Evolutionary conservation across 2,797 vertebrate genomes (phyloP), one percentile per base, ranked within the genome.

Genomic region (Propithecus perrieri): DNA sequence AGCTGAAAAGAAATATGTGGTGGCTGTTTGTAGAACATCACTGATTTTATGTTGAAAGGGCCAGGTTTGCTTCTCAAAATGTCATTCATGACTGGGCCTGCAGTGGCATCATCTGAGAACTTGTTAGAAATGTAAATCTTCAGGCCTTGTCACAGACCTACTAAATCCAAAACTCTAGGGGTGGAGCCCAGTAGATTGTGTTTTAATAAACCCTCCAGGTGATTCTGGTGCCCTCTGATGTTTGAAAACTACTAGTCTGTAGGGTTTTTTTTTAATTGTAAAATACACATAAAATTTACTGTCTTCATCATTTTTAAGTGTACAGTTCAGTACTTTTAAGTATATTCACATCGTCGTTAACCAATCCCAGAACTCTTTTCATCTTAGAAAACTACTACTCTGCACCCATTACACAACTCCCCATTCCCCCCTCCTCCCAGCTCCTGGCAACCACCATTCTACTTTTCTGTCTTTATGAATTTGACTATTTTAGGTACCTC

Each of bases 161-260:
- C 53, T 26, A 38, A 43, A 30, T 79, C 71, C 48, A 35, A 92
- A 85, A 55, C 65, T 67, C 6, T 28, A 69, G 30, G 30, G 17
- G 4, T 24, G 7, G 72, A 63, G 30, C 28, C 85, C 7, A 67
- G 35, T 46, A 57, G 57, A 26, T 5, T 33, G 20, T 61, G 24
- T 84, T 79, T 83, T 90, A 65, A 35, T 84, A 74, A 72, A 14
- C 11, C 35, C 15, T 46, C 79, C 24, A 8, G 10, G 17, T 69
- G 85, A 78, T 41, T 38, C 69, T 75, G 43, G 48, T 85, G 17
- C 33, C 72, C n/a, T 74, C 78, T 80, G 80, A 85, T 43, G 24
- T 89, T 86, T 50, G 46, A 72, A 75, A 81, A 95, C 57, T 57
- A 95, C 50, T 63, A 7, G 28, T 93, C 78, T 93, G 50, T 67